These are phyloP conservation scores for Protobothrops mucrosquamatus DNA, from an alignment of 2,113 vertebrate genomes.

Conservation along the genomic window DNA sequence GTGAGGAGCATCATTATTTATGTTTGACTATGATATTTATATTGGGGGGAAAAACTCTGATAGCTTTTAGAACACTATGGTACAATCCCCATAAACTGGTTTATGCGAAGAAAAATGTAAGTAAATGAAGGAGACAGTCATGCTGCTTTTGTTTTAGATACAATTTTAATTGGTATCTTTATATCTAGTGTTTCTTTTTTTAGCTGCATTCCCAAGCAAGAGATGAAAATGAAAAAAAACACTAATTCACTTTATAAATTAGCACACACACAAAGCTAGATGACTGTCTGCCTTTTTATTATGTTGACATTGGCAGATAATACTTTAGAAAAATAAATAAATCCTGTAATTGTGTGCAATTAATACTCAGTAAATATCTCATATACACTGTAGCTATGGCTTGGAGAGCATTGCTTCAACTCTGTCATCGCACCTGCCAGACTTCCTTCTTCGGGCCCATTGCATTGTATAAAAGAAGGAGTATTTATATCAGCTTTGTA, in stretches of 20 bases:
- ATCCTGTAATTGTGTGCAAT: constrained; percentile 62
- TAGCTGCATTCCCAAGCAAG: constrained; percentile 24
- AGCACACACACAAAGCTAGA: constrained; percentile 42
- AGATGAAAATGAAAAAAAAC: constrained; percentile 44
- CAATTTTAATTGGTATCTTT: constrained; percentile 48
- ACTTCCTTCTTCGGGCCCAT: background rate
- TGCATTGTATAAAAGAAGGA: background rate
- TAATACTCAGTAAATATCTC: constrained; percentile 58
- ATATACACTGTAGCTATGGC: constrained; percentile 40
- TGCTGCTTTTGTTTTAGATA: constrained; percentile 32
- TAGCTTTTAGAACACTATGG: constrained; percentile 15
- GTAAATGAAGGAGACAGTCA: constrained; percentile 21
- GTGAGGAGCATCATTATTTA: background rate
- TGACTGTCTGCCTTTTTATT: constrained; percentile 55
- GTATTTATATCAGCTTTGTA: background rate
- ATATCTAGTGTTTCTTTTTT: constrained; percentile 42
- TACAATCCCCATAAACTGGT: background rate
- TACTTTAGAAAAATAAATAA: constrained; percentile 62
- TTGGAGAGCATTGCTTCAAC: constrained; percentile 40
- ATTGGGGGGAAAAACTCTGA: background rate
- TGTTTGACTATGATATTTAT: background rate
- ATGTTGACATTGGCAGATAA: constrained; percentile 56
- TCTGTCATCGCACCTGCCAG: background rate
- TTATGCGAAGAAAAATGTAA: constrained; percentile 33
- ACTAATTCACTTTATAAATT: constrained; percentile 73